These are phyloP conservation scores for Arrhamphus sclerolepis DNA, from an alignment of 2,797 vertebrate species.

Conservation along the genomic window DNA sequence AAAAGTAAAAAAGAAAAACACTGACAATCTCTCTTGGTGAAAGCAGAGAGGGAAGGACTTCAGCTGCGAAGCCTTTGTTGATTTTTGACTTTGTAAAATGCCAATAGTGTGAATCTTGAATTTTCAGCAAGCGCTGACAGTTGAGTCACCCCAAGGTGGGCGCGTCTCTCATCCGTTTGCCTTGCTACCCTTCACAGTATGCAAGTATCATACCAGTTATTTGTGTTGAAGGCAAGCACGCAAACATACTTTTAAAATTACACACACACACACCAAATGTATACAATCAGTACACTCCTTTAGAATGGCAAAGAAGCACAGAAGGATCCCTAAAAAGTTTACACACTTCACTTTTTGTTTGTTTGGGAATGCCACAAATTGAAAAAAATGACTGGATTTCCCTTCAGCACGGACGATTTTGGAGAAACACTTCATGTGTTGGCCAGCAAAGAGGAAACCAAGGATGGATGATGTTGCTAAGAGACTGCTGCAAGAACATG, in stretches of 20 bases:
- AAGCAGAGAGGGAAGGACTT: constrained; percentile 81
- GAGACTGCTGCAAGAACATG: constrained; percentile 32
- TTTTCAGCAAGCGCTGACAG: constrained; percentile 71
- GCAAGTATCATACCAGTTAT: constrained; percentile 40
- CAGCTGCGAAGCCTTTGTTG: constrained; percentile 71
- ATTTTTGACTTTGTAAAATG: constrained; percentile 82
- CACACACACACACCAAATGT: constrained; percentile 17
- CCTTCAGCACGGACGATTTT: constrained; percentile 23
- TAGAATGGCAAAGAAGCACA: constrained; percentile 62
- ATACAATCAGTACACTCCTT: constrained; percentile 50
- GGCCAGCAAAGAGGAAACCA: constrained; percentile 9
- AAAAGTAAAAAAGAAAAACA: constrained; percentile 68
- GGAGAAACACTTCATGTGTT: constrained; percentile 2
- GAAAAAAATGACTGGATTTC: constrained; percentile 40
- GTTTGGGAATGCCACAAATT: constrained; percentile 27
- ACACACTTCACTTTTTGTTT: constrained; percentile 36
- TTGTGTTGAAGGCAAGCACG: constrained; percentile 44
- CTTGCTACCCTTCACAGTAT: constrained; percentile 44
- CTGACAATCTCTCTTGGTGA: constrained; percentile 79
- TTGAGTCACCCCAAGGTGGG: constrained; percentile 20
- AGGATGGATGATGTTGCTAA: constrained; percentile 38
- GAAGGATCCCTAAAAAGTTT: constrained; percentile 57
- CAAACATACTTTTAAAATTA: constrained; percentile 42
- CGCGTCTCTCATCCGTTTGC: constrained; percentile 28
- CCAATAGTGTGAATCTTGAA: constrained; percentile 82